phyloP scores from a whole-genome alignment of 2,888 invertebrate species.

The Microctonus aethiopoides region DNA sequence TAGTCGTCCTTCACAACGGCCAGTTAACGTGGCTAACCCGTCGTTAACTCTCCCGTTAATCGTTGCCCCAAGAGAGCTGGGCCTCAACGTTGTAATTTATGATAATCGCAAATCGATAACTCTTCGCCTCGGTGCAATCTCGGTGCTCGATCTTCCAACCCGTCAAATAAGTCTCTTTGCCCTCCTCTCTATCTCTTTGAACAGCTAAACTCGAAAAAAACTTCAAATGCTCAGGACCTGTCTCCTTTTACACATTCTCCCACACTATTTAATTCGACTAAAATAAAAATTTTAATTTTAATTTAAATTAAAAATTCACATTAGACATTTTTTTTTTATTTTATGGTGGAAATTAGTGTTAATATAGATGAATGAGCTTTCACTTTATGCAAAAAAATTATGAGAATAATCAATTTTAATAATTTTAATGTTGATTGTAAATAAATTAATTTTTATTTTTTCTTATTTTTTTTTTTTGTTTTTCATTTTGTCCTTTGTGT shows the following conservation, averaged over 20 bases:
- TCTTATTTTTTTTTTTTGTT: constrained; percentile 1
- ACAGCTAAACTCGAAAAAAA: not conserved
- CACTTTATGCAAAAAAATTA: constrained; percentile 22
- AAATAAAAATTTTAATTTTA: not conserved
- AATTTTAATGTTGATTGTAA: not conserved
- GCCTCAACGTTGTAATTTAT: constrained; percentile 52
- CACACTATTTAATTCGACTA: constrained; percentile 30
- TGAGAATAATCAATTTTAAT: not conserved
- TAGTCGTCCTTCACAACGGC: constrained; percentile 35
- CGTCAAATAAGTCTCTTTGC: constrained; percentile 43
- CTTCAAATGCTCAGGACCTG: not conserved
- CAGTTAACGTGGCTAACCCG: constrained; percentile 43
- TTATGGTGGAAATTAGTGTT: not conserved
- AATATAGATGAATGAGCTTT: constrained; percentile 19
- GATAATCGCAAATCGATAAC: constrained; percentile 58
- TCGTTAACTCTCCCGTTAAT: constrained; percentile 54
- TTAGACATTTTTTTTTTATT: not conserved
- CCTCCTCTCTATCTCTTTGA: constrained; percentile 16
- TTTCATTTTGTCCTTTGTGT: not conserved
- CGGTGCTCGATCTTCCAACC: constrained; percentile 45
- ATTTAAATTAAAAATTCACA: not conserved
- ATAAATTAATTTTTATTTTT: not conserved
- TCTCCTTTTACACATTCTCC: constrained; percentile 19
- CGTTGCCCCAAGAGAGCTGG: constrained; percentile 40
- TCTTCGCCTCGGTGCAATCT: constrained; percentile 42